Evolutionary conservation across 1,140 invertebrate species (phyloP).

Genomic region (Aethina tumida): DNA sequence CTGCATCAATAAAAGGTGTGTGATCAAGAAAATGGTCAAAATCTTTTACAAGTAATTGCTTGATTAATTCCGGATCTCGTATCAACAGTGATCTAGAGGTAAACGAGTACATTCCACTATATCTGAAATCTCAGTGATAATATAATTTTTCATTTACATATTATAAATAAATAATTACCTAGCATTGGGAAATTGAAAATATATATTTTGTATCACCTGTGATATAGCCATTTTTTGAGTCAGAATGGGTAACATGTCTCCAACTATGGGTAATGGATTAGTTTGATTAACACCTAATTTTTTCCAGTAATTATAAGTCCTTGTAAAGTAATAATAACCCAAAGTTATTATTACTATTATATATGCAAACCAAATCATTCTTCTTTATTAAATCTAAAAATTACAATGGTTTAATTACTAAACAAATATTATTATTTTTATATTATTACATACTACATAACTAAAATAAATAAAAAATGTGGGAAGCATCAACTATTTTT

Average conservation of each 20-base stretch:
- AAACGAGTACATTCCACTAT: conserved; percentile 42
- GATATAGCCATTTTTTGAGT: background rate
- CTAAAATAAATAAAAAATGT: no score
- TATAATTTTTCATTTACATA: background rate
- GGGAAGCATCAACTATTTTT: no score
- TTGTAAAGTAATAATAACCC: no score
- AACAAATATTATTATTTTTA: no score
- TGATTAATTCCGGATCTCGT: conserved; percentile 43
- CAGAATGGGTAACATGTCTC: background rate
- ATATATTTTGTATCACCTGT: background rate
- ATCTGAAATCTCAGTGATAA: conserved; percentile 31
- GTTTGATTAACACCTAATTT: background rate
- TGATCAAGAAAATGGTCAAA: conserved; percentile 38
- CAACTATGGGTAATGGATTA: conserved; percentile 1
- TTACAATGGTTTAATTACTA: no score
- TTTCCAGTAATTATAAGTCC: no score
- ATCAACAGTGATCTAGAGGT: conserved; percentile 40
- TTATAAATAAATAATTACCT: background rate
- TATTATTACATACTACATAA: no score
- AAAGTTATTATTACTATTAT: no score
- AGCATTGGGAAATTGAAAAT: background rate
- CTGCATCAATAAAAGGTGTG: conserved; percentile 23
- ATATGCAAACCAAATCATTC: no score
- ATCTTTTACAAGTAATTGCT: conserved; percentile 31
- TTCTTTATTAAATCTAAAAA: no score